Conservation (phyloP, 2,888 invertebrate species). For the Syrista parreyssii region DNA sequence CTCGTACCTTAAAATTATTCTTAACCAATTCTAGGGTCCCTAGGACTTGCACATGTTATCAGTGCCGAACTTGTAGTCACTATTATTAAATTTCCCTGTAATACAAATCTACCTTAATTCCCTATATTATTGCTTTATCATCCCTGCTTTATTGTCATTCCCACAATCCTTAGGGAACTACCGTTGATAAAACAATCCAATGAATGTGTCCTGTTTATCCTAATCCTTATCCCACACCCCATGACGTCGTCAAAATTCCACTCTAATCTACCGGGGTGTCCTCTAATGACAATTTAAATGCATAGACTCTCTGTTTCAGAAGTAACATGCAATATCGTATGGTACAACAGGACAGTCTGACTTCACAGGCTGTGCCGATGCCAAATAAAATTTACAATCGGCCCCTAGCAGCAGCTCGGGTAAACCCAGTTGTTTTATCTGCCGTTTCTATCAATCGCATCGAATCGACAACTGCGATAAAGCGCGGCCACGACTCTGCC, state of each 20-base stretch:
- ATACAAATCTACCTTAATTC: background rate
- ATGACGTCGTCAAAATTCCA: background rate
- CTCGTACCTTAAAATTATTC: background rate
- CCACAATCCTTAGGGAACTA: background rate
- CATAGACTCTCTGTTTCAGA: slow-evolving; percentile 43
- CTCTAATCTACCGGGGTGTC: background rate
- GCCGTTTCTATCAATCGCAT: slow-evolving; percentile 18
- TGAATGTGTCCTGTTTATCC: background rate
- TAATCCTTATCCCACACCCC: background rate
- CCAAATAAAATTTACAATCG: slow-evolving; percentile 37
- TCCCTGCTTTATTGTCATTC: background rate
- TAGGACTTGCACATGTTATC: background rate
- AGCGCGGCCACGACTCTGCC: background rate
- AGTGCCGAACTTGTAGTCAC: background rate
- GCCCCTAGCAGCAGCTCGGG: slow-evolving; percentile 23
- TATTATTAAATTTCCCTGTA: background rate
- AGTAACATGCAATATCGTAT: background rate
- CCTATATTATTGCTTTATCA: background rate
- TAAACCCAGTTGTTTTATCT: slow-evolving; percentile 13
- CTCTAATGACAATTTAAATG: slow-evolving; percentile 50
- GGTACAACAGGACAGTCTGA: background rate
- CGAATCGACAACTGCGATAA: background rate
- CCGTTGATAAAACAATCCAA: background rate
- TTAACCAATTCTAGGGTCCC: background rate
- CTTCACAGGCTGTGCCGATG: background rate